phyloP scores from a whole-genome alignment of 2,113 vertebrate genomes.

The Amphiprion percula region DNA sequence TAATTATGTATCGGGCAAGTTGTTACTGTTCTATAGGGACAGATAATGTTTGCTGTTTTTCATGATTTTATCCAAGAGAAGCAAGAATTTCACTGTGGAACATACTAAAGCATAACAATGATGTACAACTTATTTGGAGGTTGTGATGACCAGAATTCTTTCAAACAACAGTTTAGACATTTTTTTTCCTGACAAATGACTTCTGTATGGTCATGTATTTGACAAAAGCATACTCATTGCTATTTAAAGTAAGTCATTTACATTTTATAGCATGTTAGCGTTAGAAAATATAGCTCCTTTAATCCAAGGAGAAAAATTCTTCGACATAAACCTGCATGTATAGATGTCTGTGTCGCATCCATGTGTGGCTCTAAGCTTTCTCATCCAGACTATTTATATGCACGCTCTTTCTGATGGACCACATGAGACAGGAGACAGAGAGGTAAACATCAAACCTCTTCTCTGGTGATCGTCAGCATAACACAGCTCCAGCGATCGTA shows the following conservation, averaged over 20 bases:
- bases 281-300: too few species aligned
- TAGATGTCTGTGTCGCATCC: not conserved
- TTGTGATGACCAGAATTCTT: not conserved
- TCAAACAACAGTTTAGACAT: not conserved
- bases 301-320: not conserved
- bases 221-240: too few species aligned
- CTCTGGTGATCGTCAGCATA: slow-evolving; percentile 35
- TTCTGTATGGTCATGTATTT: not conserved
- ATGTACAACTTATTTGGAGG: not conserved
- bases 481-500: slow-evolving; percentile 28
- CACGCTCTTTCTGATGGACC: slow-evolving; percentile 38
- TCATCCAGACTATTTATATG: slow-evolving; percentile 43
- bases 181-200: not conserved
- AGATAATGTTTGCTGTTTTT: slow-evolving; percentile 27
- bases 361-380: slow-evolving; percentile 19
- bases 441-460: slow-evolving; percentile 60
- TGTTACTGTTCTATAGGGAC: slow-evolving; percentile 13
- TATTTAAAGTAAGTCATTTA: too few species aligned
- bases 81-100: not conserved
- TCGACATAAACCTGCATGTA: not conserved
- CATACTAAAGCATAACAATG: not conserved
- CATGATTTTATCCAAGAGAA: slow-evolving; percentile 10
- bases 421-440: slow-evolving; percentile 45
- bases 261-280: too few species aligned
- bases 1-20: slow-evolving; percentile 27